Percentiles rank a stretch among this genome's conserved stretches.
Evolutionary conservation across 2,888 invertebrate species (phyloP).

Genomic region (Eilema depressum): DNA sequence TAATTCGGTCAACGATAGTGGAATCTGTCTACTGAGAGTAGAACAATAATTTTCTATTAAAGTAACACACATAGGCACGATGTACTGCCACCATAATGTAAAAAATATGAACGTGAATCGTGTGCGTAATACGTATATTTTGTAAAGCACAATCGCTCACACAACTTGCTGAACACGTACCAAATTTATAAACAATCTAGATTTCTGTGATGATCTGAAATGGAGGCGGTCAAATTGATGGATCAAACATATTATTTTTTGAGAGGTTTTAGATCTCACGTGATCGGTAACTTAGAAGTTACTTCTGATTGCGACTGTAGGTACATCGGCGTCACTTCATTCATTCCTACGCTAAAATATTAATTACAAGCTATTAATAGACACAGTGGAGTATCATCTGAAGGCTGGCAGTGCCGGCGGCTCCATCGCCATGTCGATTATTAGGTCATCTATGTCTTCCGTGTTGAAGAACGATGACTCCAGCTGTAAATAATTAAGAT

Average conservation of each 20-base stretch:
- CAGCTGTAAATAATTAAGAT: slow-evolving; percentile 61
- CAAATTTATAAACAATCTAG: neutral
- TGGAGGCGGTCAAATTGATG: too few species aligned
- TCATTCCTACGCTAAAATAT: neutral
- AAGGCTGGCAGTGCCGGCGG: slow-evolving; percentile 69
- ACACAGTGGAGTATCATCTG: slow-evolving; percentile 52
- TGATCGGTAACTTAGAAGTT: neutral
- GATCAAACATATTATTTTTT: neutral
- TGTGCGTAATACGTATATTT: neutral
- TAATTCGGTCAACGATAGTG: neutral
- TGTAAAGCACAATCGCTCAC: neutral
- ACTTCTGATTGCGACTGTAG: neutral
- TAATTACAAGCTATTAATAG: neutral
- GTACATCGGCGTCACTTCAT: too few species aligned
- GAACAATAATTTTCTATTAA: neutral
- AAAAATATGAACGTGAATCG: neutral
- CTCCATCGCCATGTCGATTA: slow-evolving; percentile 81
- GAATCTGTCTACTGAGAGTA: neutral
- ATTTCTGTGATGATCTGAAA: too few species aligned
- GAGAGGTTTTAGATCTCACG: neutral
- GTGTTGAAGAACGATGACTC: slow-evolving; percentile 82
- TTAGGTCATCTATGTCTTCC: slow-evolving; percentile 80
- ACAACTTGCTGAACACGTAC: neutral
- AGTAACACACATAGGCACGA: neutral
- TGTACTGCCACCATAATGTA: neutral